Evolutionary conservation across 2,113 vertebrate genomes (phyloP), one percentile per base, ranked within the genome.

Genomic region (Lipophrys pholis): DNA sequence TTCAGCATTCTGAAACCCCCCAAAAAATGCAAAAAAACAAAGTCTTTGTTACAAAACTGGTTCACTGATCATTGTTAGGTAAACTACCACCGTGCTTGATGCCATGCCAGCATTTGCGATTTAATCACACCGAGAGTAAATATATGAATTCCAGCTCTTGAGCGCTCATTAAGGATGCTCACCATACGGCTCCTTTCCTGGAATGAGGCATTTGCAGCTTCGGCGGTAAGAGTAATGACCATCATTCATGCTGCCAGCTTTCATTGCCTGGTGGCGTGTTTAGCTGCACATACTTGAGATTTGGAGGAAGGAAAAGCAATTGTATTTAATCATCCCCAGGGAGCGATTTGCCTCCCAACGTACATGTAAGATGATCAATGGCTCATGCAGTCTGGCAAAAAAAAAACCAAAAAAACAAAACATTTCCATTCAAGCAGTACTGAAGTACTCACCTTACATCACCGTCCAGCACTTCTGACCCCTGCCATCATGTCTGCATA

Each of bases 231-330:
- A 81, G 83, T 81, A 84, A 88, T 84, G 85, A 80, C 78, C 85
- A 89, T 90, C 80, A 64, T 69, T 91, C 86, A 88, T 81, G 35
- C 73, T 85, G 86, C 86, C 87, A 82, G 78, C 72, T 76, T 63
- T 61, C 73, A 76, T 80, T 85, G 84, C 85, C 69, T 61, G 43
- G 66, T 79, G 81, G 76, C 43, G 64, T 73, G 69, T 90, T 87
- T 63, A 83, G 84, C 73, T 56, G 49, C 73, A 69, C 73, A 75
- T 80, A 78, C 82, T 85, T 76, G 51, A 76, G 71, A 68, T 78
- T 75, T 74, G 52, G 61, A 76, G 56, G 73, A 68, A 78, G 66
- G 65, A 63, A 78, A 72, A 60, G 71, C 85, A 77, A 62, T 84
- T 78, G 68, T 76, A 77, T 85, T 85, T 80, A 91, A 86, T 89